Percentiles rank a stretch among this genome's conserved stretches.
Conservation (phyloP, 2,113 vertebrate species). For the Barbus barbus region DNA sequence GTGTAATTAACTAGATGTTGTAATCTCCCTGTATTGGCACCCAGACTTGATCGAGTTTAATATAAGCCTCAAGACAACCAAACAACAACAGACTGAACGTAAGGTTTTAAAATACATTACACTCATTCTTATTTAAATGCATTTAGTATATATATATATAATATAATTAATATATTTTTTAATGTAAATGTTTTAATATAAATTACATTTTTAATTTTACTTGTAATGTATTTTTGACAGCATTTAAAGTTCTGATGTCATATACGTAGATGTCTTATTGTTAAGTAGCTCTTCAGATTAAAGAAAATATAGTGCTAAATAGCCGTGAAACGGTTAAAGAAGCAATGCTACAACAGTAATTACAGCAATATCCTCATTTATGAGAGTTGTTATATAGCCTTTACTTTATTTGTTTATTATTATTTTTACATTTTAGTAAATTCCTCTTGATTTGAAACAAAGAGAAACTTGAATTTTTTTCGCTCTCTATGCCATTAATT, state of each 20-base stretch:
- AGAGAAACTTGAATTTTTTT: background rate
- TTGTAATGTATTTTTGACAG: background rate
- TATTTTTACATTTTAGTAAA: background rate
- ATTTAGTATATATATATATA: background rate
- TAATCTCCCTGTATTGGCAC: conserved; percentile 3
- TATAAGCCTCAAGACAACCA: conserved; percentile 1
- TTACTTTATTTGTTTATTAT: background rate
- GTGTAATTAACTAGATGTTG: conserved; percentile 16
- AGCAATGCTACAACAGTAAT: background rate
- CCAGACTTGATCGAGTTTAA: background rate
- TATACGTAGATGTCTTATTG: too few species aligned
- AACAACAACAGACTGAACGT: background rate
- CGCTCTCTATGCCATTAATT: background rate
- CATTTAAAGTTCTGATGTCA: background rate
- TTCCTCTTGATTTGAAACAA: background rate
- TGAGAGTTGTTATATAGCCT: background rate
- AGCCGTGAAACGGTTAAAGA: background rate
- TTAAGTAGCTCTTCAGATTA: background rate
- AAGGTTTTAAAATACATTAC: background rate
- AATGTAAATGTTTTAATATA: background rate
- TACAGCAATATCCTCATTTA: background rate
- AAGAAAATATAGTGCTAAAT: background rate
- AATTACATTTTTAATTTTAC: background rate
- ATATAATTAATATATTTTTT: background rate
- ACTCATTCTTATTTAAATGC: background rate